Conservation (phyloP, 23 tunicate genomes). For the Halocynthia roretzi region DNA sequence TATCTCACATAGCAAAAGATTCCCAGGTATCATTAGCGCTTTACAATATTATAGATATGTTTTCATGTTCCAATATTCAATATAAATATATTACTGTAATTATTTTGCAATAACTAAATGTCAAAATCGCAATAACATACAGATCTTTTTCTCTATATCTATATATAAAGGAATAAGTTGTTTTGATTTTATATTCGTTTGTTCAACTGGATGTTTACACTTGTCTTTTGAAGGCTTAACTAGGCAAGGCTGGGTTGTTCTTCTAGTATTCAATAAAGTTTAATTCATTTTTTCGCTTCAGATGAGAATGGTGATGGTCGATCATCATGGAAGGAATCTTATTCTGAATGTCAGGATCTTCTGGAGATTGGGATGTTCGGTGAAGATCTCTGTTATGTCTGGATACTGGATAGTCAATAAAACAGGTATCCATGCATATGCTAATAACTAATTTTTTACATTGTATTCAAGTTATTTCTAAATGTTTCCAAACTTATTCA, state of each 20-base stretch:
- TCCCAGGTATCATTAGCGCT: slow-evolving; percentile 40
- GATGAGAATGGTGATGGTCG: slow-evolving; percentile 83
- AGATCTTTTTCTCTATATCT: too few relatives aligned
- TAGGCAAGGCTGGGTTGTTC: background rate
- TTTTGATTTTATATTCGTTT: too few relatives aligned
- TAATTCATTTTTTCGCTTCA: background rate
- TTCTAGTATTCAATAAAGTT: background rate
- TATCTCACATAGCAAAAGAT: slow-evolving; percentile 50
- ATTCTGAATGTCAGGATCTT: slow-evolving; percentile 77
- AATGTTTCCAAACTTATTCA: background rate
- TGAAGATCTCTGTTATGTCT: slow-evolving; percentile 80
- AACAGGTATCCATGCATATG: slow-evolving; percentile 44
- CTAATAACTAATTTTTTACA: background rate
- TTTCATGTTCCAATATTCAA: too few relatives aligned
- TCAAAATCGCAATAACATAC: too few relatives aligned
- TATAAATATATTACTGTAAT: too few relatives aligned
- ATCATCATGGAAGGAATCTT: slow-evolving; percentile 42
- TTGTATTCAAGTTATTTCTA: background rate
- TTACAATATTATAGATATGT: background rate
- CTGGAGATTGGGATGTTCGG: slow-evolving; percentile 78
- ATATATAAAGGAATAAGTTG: too few relatives aligned
- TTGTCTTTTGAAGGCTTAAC: too few relatives aligned
- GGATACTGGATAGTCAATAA: slow-evolving; percentile 98
- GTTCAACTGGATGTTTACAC: too few relatives aligned
- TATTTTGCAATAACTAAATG: too few relatives aligned